Evolutionary conservation across 2,113 vertebrate species (phyloP).

Genomic region (Varanus salvator): DNA sequence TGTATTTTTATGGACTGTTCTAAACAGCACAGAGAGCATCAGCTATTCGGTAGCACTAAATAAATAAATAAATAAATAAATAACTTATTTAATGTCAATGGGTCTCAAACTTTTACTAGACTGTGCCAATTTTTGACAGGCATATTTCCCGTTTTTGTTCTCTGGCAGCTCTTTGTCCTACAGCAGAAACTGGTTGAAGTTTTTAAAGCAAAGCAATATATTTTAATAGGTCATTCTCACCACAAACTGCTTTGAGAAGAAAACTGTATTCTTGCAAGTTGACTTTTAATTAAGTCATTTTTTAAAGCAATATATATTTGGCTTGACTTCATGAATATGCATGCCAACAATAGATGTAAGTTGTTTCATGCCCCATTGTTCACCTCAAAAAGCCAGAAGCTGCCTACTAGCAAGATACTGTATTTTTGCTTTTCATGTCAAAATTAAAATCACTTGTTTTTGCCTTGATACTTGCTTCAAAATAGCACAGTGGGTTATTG

Average conservation of each 20-base stretch:
- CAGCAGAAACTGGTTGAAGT: slow-evolving; percentile 58
- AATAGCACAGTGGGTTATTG: slow-evolving; percentile 44
- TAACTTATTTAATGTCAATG: not conserved
- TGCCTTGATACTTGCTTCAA: slow-evolving; percentile 47
- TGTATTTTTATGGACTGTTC: no score
- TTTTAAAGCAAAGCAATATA: slow-evolving; percentile 62
- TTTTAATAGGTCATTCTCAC: slow-evolving; percentile 70
- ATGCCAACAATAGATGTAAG: slow-evolving; percentile 49
- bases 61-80: no score
- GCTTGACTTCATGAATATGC: slow-evolving; percentile 68
- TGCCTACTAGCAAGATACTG: slow-evolving; percentile 50
- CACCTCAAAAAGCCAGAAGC: slow-evolving; percentile 58
- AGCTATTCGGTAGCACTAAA: no score
- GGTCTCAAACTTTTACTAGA: slow-evolving; percentile 12
- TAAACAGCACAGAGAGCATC: no score
- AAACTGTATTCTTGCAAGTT: slow-evolving; percentile 60
- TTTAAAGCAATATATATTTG: slow-evolving; percentile 59
- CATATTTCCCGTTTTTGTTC: slow-evolving; percentile 33
- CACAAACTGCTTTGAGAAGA: slow-evolving; percentile 52
- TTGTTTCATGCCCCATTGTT: slow-evolving; percentile 56
- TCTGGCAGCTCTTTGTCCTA: slow-evolving; percentile 44
- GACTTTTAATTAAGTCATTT: slow-evolving; percentile 73
- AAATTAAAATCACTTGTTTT: slow-evolving; percentile 53
- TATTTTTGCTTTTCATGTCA: slow-evolving; percentile 35
- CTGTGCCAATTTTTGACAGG: slow-evolving; percentile 2